Evolutionary conservation across 2,888 invertebrate genomes (phyloP).

Genomic region (Blastobasis lacticolella): DNA sequence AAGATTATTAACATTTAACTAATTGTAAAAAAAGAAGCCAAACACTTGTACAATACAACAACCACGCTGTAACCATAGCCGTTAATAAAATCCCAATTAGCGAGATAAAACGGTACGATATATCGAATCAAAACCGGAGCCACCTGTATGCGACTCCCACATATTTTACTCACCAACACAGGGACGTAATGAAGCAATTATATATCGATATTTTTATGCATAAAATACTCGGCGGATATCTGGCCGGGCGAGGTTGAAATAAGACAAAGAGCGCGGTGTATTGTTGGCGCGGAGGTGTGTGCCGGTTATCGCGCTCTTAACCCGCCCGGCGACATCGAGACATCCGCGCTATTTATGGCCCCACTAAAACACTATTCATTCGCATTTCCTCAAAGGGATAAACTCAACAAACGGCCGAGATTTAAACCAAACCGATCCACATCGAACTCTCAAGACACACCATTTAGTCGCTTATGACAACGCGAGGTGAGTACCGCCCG

Average conservation of each 20-base stretch:
- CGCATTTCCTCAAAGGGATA: constrained; percentile 64
- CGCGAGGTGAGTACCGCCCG: too few species aligned
- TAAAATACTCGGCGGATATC: constrained; percentile 71
- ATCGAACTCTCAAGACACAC: too few species aligned
- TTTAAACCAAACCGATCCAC: too few species aligned
- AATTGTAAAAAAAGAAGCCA: too few species aligned
- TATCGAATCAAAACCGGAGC: constrained; percentile 25
- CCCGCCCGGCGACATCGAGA: constrained; percentile 70
- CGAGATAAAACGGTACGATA: constrained; percentile 1
- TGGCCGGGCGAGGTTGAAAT: constrained; percentile 59
- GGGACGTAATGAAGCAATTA: constrained; percentile 75
- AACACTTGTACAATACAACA: too few species aligned
- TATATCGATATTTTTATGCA: constrained; percentile 75
- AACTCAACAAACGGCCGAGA: constrained; percentile 35
- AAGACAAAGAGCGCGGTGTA: constrained; percentile 66
- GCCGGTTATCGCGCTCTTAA: constrained; percentile 73
- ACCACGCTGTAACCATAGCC: constrained; percentile 10
- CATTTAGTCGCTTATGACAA: too few species aligned
- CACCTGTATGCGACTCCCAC: constrained; percentile 67
- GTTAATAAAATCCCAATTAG: constrained; percentile 29
- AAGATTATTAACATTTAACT: too few species aligned
- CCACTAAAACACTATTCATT: constrained; percentile 70
- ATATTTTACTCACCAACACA: constrained; percentile 73
- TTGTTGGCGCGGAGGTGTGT: constrained; percentile 70
- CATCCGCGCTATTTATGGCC: constrained; percentile 69